Base-by-base conservation (phyloP, 2,113 vertebrate genomes). In the Holacanthus passer region DNA sequence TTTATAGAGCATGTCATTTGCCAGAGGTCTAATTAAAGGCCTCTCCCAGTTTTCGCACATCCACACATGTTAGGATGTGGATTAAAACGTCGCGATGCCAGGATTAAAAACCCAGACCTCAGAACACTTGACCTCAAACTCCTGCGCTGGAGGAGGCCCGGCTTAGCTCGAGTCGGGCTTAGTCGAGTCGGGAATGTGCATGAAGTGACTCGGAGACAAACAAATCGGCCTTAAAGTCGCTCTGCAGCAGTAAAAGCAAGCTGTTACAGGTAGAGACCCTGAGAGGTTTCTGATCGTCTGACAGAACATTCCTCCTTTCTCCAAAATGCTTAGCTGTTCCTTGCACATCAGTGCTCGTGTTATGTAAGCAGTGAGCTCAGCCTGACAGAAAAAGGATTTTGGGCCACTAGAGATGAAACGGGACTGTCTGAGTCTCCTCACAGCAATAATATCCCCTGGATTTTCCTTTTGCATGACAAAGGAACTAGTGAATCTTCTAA, bases 1-100 rank as follows among this genome's bases (percentile, higher is more conserved):
- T 84, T 88, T 81, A 89, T 77, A 20, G 53, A 78, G 71, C 64
- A 41, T 85, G 81, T 86, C 52, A 83, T 89, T 88, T 84, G 56
- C 62, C 52, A 45, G 60, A 71, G 70, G 47, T 43, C 65, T 84
- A 87, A 92, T 89, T 83, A 86, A 77, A 88, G 76, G 62, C 79
- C 60, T 82, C 74, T 76, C 31, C 71, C 72, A 52, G 50, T 77
- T 89, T 87, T 83, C 64, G 81, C 85, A 88, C 83, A 76, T 87
- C 37, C 66, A 70, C 75, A 78, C 68, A 81, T 79, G 88, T 68
- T 13, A 35, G 48, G 73, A 71, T 82, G 82, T 35, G 69, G 84
- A 89, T 84, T 85, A 31, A 64, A 82, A 77, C 47, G 67, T 73
- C 12, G 37, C 56, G 60, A 77, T 81, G 32, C 60, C 50, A 14